A percentile compares a stretch with the other conserved stretches of the same genome.
Conservation (phyloP, 2,113 vertebrate species). For the Barnardius zonarius region DNA sequence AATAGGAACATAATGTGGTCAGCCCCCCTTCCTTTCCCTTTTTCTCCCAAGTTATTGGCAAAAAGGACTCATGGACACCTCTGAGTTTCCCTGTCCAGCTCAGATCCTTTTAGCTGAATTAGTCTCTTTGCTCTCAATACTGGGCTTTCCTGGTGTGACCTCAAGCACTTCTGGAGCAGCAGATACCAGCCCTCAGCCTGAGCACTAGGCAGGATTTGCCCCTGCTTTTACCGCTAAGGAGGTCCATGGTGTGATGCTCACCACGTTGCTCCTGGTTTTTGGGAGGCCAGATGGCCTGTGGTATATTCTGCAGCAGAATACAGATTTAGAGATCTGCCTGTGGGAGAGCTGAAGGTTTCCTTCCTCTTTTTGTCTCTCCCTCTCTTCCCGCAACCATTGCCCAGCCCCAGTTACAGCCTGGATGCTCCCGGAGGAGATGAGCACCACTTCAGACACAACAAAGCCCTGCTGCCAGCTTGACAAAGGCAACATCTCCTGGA, state of each 20-base stretch:
- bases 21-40: accelerated
- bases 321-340: accelerated
- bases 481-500: constrained; percentile 25
- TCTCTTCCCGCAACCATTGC: not conserved
- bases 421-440: accelerated
- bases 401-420: not conserved
- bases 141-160: not conserved
- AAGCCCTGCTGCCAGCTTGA: not conserved
- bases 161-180: not conserved
- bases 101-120: not conserved
- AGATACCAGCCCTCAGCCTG: not conserved
- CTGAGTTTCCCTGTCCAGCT: not conserved
- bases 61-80: not conserved
- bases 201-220: not conserved
- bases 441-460: not conserved
- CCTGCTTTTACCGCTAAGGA: not conserved
- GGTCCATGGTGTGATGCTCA: not conserved
- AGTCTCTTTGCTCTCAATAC: not conserved
- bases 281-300: not conserved
- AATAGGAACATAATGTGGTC: accelerated
- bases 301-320: not conserved
- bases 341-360: not conserved
- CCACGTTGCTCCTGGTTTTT: accelerated
- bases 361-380: not conserved
- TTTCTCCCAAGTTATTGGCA: not conserved